Evolutionary conservation across 2,797 vertebrate genomes (phyloP), one percentile per base, ranked within the genome.

Genomic region (Coranthus polyacanthus): DNA sequence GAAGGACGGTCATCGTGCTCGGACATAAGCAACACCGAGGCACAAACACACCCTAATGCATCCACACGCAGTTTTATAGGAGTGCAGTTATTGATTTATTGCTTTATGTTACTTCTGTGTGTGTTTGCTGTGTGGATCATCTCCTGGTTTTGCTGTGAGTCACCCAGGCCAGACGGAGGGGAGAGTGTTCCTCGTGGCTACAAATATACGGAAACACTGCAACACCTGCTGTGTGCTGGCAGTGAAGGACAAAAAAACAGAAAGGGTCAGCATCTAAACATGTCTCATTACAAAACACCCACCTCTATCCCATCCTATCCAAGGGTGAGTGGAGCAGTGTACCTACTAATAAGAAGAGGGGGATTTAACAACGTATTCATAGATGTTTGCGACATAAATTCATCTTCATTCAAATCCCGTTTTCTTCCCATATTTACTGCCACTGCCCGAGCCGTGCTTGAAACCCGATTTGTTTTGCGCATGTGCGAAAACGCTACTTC

Each of bases 71-170:
- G 7, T 18, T 52, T 37, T 38, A 0, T n/a, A 17, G 11, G n/a
- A 41, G 7, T 42, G 41, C 20, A 21, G 67, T 26, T 6, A 18
- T 49, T 43, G 29, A 52, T 55, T 59, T 44, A 9, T 62, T 44
- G 10, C 18, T 60, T 52, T 32, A 46, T 15, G 3, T 22, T 61
- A 32, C 17, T 45, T 53, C 20, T 38, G 11, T 38, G 16, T 26
- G 41, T 68, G 53, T 49, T 41, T 54, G 53, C 49, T 70, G 42
- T 72, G 57, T 43, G 32, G 36, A 54, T 81, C 58, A 78, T 88
- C 77, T 70, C 50, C 45, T 53, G 63, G 46, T 70, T 75, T 26
- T 38, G 43, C 65, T 36, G 67, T 88, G 86, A 88, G 57, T 90
- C 84, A 88, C 60, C 50, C 49, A 52, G 62, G 70, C 70, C 68